Conservation (phyloP, 2,888 invertebrate genomes). For the Opisthograptis luteolata region DNA sequence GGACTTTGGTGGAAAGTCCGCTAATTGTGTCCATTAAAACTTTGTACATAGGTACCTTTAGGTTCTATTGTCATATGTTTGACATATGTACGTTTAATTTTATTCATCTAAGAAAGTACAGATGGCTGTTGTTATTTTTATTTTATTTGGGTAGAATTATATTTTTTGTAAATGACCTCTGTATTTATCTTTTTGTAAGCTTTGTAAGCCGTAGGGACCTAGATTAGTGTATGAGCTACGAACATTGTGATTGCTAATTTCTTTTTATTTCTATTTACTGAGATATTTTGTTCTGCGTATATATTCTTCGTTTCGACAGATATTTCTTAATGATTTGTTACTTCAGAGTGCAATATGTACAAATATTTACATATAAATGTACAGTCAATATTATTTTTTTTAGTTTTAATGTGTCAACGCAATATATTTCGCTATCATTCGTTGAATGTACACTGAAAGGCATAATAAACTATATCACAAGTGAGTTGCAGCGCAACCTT, state of each 20-base stretch:
- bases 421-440: slow-evolving; percentile 75
- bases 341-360: slow-evolving; percentile 90
- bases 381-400: slow-evolving; percentile 82
- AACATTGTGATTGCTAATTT: slow-evolving; percentile 80
- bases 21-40: slow-evolving; percentile 66
- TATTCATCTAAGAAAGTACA: slow-evolving; percentile 84
- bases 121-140: slow-evolving; percentile 85
- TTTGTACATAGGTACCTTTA: slow-evolving; percentile 80
- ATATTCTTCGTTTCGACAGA: slow-evolving; percentile 77
- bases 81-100: slow-evolving; percentile 83
- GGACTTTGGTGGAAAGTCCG: slow-evolving; percentile 56
- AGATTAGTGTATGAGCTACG: slow-evolving; percentile 79
- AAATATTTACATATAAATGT: slow-evolving; percentile 86
- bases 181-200: slow-evolving; percentile 82
- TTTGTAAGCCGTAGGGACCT: slow-evolving; percentile 82
- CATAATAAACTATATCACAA: slow-evolving; percentile 80
- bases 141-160: slow-evolving; percentile 84
- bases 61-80: slow-evolving; percentile 83
- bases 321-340: slow-evolving; percentile 80
- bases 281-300: slow-evolving; percentile 72
- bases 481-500: slow-evolving; percentile 56
- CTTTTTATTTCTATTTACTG: slow-evolving; percentile 74
- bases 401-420: slow-evolving; percentile 83
- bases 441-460: slow-evolving; percentile 78
- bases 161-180: slow-evolving; percentile 84